Conservation (phyloP, 2,797 vertebrate species). For the Rallus crepitans region DNA sequence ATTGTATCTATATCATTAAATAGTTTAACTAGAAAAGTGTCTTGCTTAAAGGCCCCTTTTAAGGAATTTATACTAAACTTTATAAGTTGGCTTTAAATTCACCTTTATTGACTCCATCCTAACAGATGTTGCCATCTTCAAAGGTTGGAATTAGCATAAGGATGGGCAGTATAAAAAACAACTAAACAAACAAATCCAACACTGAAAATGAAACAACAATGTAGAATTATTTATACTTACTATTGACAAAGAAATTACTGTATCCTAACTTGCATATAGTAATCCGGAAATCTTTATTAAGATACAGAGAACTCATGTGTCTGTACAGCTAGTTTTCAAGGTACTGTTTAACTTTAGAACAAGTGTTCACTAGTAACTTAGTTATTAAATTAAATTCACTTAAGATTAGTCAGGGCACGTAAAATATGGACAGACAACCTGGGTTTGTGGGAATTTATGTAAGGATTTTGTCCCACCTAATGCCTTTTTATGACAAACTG, state of each 20-base stretch:
- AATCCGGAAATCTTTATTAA: slow-evolving; percentile 22
- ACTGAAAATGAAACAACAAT: not conserved
- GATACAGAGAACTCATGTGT: not conserved
- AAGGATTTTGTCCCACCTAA: not conserved
- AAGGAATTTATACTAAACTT: not conserved
- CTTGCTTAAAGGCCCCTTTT: not conserved
- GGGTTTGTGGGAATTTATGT: not conserved
- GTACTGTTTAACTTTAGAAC: slow-evolving; percentile 1
- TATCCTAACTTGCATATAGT: slow-evolving; percentile 18
- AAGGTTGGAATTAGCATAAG: not conserved
- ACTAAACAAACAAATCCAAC: too few relatives aligned
- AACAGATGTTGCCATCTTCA: not conserved
- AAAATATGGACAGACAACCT: not conserved
- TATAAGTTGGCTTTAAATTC: not conserved
- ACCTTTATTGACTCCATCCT: not conserved
- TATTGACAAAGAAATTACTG: not conserved
- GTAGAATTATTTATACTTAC: not conserved
- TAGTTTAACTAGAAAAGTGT: not conserved
- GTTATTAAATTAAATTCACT: slow-evolving; percentile 11
- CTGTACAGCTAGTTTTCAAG: slow-evolving; percentile 23
- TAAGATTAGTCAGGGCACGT: slow-evolving; percentile 14
- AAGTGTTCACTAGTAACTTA: not conserved
- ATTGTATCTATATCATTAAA: not conserved
- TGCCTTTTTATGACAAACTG: not conserved
- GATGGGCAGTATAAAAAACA: not conserved